These are phyloP conservation scores for Polyodon spathula DNA, from an alignment of 2,113 vertebrate species.

Conservation along the genomic window DNA sequence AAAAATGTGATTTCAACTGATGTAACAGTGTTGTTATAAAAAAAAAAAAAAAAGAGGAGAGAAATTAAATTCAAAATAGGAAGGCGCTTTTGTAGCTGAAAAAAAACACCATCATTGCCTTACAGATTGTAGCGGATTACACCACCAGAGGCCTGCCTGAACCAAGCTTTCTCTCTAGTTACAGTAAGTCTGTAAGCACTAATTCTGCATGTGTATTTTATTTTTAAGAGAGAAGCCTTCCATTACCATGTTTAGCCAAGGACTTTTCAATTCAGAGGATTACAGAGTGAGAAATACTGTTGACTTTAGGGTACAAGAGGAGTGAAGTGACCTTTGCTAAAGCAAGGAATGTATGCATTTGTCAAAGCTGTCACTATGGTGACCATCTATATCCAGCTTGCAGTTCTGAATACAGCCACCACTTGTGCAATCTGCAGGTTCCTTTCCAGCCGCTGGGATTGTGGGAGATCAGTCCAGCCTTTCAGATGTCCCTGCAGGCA, in stretches of 20 bases:
- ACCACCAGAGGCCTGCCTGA: too few relatives aligned
- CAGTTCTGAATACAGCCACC: too few relatives aligned
- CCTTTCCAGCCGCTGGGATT: too few relatives aligned
- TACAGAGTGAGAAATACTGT: conserved; percentile 18
- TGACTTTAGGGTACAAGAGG: conserved; percentile 12
- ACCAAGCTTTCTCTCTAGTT: too few relatives aligned
- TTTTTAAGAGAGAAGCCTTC: not conserved
- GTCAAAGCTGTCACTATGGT: too few relatives aligned
- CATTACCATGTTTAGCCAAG: not conserved
- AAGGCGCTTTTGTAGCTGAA: not conserved
- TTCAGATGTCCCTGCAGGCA: too few relatives aligned
- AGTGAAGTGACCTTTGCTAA: not conserved
- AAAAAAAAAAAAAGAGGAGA: not conserved
- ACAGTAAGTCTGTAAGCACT: too few relatives aligned
- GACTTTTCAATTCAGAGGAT: conserved; percentile 26
- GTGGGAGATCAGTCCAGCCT: too few relatives aligned
- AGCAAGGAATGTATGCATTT: too few relatives aligned
- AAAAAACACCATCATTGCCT: not conserved
- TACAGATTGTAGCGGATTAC: not conserved
- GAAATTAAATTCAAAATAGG: not conserved
- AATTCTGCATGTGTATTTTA: too few relatives aligned
- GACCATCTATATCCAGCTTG: too few relatives aligned
- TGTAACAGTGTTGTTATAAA: not conserved
- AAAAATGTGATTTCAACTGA: not conserved
- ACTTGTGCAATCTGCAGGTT: too few relatives aligned